Conservation (phyloP, 1,140 invertebrate genomes). For the Brachionus koreanus region DNA sequence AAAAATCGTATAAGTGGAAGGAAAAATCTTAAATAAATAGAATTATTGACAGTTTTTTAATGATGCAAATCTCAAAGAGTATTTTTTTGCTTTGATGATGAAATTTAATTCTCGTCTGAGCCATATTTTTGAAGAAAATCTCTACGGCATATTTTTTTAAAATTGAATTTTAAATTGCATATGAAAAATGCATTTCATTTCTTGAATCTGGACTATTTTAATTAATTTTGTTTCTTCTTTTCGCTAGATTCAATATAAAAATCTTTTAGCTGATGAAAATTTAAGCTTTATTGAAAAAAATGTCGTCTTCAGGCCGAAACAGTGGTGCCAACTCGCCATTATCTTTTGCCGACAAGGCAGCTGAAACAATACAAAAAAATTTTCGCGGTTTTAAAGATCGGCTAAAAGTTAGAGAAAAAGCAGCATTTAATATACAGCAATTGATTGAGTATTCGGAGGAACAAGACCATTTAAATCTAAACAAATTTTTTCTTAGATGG, state of each 20-base stretch:
- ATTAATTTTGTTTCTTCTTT: not conserved
- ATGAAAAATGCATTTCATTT: not conserved
- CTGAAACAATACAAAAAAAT: constrained; percentile 85
- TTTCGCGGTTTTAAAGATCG: constrained; percentile 79
- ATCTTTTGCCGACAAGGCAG: constrained; percentile 60
- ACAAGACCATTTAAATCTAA: constrained; percentile 72
- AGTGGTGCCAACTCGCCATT: constrained; percentile 11
- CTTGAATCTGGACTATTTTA: not conserved
- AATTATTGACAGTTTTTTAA: not conserved
- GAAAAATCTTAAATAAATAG: not conserved
- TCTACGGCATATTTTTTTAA: not conserved
- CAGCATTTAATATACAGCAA: constrained; percentile 90
- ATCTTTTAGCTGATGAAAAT: not conserved
- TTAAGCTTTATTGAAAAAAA: not conserved
- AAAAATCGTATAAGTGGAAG: not conserved
- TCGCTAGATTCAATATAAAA: not conserved
- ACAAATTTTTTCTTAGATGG: constrained; percentile 19
- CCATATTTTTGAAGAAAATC: not conserved
- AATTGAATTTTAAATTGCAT: not conserved
- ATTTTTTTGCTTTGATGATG: not conserved
- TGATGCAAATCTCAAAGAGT: not conserved
- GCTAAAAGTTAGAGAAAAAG: constrained; percentile 75
- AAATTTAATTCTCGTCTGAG: not conserved
- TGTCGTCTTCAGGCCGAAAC: not conserved
- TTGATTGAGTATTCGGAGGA: constrained; percentile 85